A percentile compares a stretch with the other conserved stretches of the same genome.
Evolutionary conservation across 1,140 invertebrate species (phyloP).

Genomic region (Tetramorium alpestre): DNA sequence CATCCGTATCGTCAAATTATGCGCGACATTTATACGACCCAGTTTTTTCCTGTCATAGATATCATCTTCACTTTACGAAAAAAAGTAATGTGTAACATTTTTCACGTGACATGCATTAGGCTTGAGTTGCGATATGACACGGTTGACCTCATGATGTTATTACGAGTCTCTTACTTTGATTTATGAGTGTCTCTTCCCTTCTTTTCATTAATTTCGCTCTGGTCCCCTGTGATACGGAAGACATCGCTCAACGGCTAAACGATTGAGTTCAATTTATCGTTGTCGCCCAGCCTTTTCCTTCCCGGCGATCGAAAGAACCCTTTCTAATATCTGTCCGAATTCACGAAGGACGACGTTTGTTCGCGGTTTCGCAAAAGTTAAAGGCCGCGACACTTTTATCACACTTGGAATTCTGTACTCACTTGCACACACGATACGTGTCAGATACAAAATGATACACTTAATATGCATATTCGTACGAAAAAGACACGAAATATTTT

Average conservation of each 20-base stretch:
- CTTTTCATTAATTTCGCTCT: background rate
- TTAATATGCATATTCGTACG: background rate
- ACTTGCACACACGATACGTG: background rate
- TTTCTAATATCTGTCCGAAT: background rate
- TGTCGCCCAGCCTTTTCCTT: background rate
- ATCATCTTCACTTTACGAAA: background rate
- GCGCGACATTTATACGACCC: background rate
- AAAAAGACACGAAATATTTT: background rate
- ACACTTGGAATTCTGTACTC: background rate
- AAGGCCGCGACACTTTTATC: background rate
- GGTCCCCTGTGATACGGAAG: background rate
- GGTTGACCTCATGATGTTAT: background rate
- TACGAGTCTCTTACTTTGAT: background rate
- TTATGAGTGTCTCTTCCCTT: background rate
- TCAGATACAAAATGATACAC: background rate
- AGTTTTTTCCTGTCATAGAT: background rate
- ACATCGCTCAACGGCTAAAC: background rate
- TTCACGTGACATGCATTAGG: background rate
- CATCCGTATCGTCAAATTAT: background rate
- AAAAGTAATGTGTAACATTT: background rate
- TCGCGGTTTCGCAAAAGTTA: background rate
- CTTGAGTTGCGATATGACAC: background rate
- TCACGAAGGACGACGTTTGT: background rate
- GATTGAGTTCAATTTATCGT: too few relatives aligned
- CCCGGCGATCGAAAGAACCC: background rate